Base-by-base conservation (phyloP, 2,797 vertebrate genomes). In the Rhinoraja longicauda region DNA sequence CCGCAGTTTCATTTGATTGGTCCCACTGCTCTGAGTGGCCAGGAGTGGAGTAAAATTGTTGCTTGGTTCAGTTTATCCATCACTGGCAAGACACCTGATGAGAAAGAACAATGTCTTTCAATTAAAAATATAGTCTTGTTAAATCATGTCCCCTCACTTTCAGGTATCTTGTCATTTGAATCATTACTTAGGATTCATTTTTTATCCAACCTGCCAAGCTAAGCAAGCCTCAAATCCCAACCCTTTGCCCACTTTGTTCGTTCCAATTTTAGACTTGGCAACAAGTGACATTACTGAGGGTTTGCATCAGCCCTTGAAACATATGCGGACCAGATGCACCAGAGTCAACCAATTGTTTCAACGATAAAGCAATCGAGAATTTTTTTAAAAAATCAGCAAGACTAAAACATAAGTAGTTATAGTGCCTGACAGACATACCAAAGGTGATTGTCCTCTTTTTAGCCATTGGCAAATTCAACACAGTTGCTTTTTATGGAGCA, bases 221-320 rank as follows among this genome's bases (percentile, higher is more conserved):
- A 88, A 88, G n/a, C 84, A 88, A 88, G 59, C n/a, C 59, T 3
- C 84, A 64, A 36, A 7, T 64, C 59, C n/a, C 29, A 67, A 67
- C 15, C 26, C 0, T 4, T 2, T 7, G 15, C 59, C 84, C 59
- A 64, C 59, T 7, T 64, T 64, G 5, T 8, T 32, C 17, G 15
- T 67, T 88, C 59, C 59, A 88, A 88, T 32, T 88, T 88, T 88
- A 88, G 17, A 67, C n/a, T 36, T 67, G 59, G 62, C 59, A 88
- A 67, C 32, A 32, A 36, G 0, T 88, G 84, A 64, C 17, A 19
- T 88, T 36, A 21, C 84, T 64, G 6, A 29, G 53, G 59, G 59
- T 19, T 64, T 86, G 82, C 82, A 86, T 6, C 59, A 32, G 13
- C 84, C 32, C 59, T 88, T 64, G 84, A 88, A 88, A 67, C 84